Percentiles rank a stretch among this genome's conserved stretches.
phyloP scores from a whole-genome alignment of 2,888 invertebrate species.

The Platycnemis pennipes region DNA sequence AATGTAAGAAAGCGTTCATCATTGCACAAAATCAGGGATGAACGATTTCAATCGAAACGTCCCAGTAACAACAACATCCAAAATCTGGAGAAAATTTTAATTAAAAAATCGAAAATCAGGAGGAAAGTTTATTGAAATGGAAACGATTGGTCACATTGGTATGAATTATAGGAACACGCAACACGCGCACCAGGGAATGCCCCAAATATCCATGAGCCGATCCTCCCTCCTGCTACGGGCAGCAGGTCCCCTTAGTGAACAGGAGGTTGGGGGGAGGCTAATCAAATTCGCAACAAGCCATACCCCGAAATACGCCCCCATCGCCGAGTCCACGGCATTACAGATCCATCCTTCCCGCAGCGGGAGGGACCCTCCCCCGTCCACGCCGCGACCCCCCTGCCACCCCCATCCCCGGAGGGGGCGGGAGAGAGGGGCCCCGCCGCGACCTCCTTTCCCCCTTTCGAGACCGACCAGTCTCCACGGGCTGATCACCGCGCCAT shows the following conservation, averaged over 20 bases:
- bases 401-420: not conserved
- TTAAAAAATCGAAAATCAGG: no score
- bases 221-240: not conserved
- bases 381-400: not conserved
- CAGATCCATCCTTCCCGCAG: not conserved
- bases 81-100: no score
- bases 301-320: constrained; percentile 1
- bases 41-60: no score
- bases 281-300: constrained; percentile 56
- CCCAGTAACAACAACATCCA: no score
- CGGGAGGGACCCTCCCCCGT: not conserved
- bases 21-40: no score
- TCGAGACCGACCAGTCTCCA: not conserved
- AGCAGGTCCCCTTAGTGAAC: not conserved
- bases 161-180: no score
- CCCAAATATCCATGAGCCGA: not conserved
- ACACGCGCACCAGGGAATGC: no score
- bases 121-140: no score
- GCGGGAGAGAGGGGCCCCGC: no score
- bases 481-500: constrained; percentile 25
- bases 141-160: no score
- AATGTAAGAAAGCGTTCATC: no score
- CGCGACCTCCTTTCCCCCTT: not conserved
- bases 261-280: not conserved
- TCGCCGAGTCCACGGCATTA: not conserved